Conservation (phyloP, 2,113 vertebrate genomes). For the Otis tarda region DNA sequence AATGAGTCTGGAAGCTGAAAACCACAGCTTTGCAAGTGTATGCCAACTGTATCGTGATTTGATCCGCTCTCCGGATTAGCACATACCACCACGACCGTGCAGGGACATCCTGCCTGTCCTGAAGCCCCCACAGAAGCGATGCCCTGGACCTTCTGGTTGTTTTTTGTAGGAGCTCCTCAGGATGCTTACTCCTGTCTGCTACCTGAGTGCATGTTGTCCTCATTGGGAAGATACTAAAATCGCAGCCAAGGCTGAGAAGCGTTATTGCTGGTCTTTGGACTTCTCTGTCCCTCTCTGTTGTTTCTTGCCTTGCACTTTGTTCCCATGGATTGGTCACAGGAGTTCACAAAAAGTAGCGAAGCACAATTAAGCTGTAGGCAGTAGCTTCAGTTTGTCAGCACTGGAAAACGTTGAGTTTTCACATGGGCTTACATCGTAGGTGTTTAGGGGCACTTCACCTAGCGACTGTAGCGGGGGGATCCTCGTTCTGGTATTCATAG, state of each 20-base stretch:
- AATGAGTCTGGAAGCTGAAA: background rate
- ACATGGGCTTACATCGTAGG: background rate
- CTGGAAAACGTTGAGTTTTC: background rate
- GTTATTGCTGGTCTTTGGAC: background rate
- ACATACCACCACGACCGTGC: fast-evolving
- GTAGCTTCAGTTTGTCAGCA: background rate
- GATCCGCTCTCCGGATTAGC: background rate
- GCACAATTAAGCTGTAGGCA: background rate
- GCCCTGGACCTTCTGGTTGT: background rate
- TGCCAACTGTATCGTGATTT: background rate
- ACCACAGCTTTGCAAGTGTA: background rate
- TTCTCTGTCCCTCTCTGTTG: background rate
- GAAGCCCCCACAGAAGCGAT: background rate
- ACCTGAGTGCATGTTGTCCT: fast-evolving
- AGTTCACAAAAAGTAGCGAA: background rate
- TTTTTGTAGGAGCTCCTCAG: background rate
- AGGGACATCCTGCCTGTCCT: background rate
- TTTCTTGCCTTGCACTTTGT: background rate
- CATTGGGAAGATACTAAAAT: background rate
- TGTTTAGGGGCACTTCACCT: background rate
- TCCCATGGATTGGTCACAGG: background rate
- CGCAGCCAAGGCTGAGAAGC: background rate
- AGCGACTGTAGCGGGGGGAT: background rate
- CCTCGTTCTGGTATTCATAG: background rate
- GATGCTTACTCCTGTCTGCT: background rate